Percentiles rank a stretch among this genome's conserved stretches.
Evolutionary conservation across 1,140 invertebrate species (phyloP).

Genomic region (Cephus cinctus): DNA sequence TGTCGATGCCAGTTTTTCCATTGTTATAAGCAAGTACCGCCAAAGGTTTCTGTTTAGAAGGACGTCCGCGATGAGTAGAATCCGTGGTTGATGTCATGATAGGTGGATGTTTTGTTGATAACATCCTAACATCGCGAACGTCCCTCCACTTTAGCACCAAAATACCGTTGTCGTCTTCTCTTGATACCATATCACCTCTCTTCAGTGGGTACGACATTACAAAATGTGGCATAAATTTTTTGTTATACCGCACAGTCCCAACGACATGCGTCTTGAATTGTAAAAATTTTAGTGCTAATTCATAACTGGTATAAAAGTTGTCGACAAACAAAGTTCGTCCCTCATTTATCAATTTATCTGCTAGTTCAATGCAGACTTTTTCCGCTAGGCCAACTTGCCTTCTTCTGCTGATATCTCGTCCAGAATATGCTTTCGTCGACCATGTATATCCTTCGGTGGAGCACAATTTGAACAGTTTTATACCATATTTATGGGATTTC

Average conservation of each 20-base stretch:
- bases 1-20: conserved; percentile 32
- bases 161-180: conserved; percentile 44
- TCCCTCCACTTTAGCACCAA: conserved; percentile 30
- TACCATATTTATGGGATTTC: conserved; percentile 43
- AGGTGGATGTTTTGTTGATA: conserved; percentile 24
- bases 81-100: conserved; percentile 11
- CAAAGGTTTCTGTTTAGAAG: conserved; percentile 35
- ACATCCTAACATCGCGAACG: conserved; percentile 26
- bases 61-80: conserved; percentile 9
- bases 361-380: conserved; percentile 19
- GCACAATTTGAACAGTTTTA: conserved; percentile 45
- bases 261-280: conserved; percentile 50
- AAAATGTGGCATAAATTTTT: conserved; percentile 27
- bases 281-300: conserved; percentile 21
- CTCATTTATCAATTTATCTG: conserved; percentile 18
- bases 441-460: conserved; percentile 27
- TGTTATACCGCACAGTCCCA: conserved; percentile 47
- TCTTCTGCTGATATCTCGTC: conserved; percentile 17
- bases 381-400: conserved; percentile 9
- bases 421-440: conserved; percentile 31
- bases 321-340: conserved; percentile 26
- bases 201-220: conserved; percentile 35
- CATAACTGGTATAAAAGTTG: conserved; percentile 25
- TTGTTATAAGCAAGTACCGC: conserved; percentile 46
- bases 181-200: conserved; percentile 36